A percentile compares a stretch with the other conserved stretches of the same genome.
These are phyloP conservation scores for Aphidius colemani DNA, from an alignment of 2,888 invertebrate species.

Conservation along the genomic window DNA sequence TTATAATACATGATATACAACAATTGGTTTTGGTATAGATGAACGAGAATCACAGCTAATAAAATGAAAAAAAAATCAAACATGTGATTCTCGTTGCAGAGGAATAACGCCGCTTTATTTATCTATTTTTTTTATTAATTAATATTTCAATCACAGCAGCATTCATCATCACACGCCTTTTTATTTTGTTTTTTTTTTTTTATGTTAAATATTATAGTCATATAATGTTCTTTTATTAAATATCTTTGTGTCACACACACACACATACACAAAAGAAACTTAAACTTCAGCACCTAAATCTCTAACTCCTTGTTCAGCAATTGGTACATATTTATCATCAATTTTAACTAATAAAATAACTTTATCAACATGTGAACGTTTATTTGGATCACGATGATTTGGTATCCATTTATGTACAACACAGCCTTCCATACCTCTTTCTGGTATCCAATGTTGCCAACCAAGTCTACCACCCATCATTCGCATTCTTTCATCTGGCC, in stretches of 20 bases:
- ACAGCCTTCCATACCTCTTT: conserved; percentile 90
- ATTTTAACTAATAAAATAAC: conserved; percentile 91
- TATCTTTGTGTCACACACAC: not conserved
- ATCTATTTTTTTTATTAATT: too few relatives aligned
- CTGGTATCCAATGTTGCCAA: conserved; percentile 91
- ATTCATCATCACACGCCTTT: conserved; percentile 19
- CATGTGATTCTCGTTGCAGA: not conserved
- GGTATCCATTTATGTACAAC: conserved; percentile 95
- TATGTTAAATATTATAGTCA: not conserved
- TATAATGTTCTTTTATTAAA: not conserved
- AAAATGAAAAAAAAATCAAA: too few relatives aligned
- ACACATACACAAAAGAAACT: conserved; percentile 16
- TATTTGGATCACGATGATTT: conserved; percentile 84
- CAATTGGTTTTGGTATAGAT: conserved; percentile 39
- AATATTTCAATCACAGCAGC: conserved; percentile 1
- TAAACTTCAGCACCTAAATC: conserved; percentile 74
- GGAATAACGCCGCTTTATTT: conserved; percentile 3
- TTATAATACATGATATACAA: conserved; percentile 47
- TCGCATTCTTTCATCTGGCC: conserved; percentile 91
- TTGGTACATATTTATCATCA: conserved; percentile 90
- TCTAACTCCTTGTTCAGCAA: conserved; percentile 86
- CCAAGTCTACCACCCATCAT: conserved; percentile 83
- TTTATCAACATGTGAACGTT: conserved; percentile 89
- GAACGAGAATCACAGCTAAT: not conserved
- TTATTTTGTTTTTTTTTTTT: not conserved